These are phyloP conservation scores for Lagopus muta DNA, from an alignment of 2,113 vertebrate genomes.

Conservation along the genomic window DNA sequence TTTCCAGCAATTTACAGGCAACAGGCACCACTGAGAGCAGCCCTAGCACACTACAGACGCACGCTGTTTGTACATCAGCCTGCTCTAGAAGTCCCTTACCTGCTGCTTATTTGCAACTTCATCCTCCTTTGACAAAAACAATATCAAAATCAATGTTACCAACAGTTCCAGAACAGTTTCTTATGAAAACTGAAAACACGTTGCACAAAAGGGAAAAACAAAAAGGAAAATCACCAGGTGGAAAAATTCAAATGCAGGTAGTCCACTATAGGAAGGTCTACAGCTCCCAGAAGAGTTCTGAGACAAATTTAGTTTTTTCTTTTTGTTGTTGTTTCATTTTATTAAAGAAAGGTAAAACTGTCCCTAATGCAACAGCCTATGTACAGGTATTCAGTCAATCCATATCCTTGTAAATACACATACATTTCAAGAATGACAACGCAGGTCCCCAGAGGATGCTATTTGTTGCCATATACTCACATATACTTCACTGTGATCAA, in stretches of 20 bases:
- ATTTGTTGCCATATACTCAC: constrained; percentile 80
- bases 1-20: background rate
- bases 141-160: background rate
- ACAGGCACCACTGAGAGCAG: background rate
- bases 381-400: background rate
- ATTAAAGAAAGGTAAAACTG: background rate
- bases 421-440: background rate
- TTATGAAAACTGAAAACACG: background rate
- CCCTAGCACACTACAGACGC: background rate
- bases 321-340: background rate
- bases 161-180: background rate
- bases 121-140: background rate
- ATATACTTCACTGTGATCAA: constrained; percentile 94
- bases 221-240: background rate
- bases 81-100: background rate
- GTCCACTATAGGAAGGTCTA: background rate
- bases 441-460: background rate
- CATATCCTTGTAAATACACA: background rate
- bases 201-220: background rate
- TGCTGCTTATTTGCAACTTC: background rate
- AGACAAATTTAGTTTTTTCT: background rate
- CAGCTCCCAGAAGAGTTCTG: background rate
- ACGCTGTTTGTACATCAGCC: background rate
- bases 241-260: constrained; percentile 9
- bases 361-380: background rate